Evolutionary conservation across 2,888 invertebrate genomes (phyloP), one percentile per base, ranked within the genome.

Genomic region (Thelaira solivaga): DNA sequence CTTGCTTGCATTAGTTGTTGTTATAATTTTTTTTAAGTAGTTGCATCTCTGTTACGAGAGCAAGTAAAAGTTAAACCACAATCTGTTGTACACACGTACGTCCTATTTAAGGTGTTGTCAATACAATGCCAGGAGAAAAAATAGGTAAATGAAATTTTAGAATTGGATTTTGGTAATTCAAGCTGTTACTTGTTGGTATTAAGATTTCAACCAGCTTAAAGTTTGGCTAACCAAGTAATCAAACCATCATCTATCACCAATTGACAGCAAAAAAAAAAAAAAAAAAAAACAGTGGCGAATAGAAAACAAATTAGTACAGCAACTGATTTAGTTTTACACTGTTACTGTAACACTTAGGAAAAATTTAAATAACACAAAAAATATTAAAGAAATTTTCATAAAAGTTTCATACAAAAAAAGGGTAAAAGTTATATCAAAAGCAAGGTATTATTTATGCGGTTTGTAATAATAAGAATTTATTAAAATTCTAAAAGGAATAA

Each of bases 41-140:
- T 18, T 43, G 47, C 47, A 49, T 2, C 31, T 31, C 36, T 13
- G 26, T 10, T 45, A 2, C 65, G n/a, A 36, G 26, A 22, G 34
- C 65, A 61, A 67, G 67, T 74, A 74, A 74, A 74, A 74, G 74
- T 67, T 45, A 67, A 67, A 74, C 74, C 74, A 39, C 74, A 74
- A 67, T 64, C 16, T 20, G 7, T 36, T 57, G 36, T 36, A 39
- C 1, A 26, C 4, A 26, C 26, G 26, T 26, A n/a, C 43, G 43
- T 51, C 61, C 43, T 51, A 20, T 29, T 49, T 59, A 51, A 36
- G 59, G 29, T 51, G 43, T 26, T 59, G 59, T 20, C 57, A 43
- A 29, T 13, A 34, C 5, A 20, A 22, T 24, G 16, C 43, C 39
- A 49, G 45, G 36, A 72, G 13, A 29, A 36, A 53, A 53, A n/a